Conservation (phyloP, 1,140 invertebrate species). For the Panagrolaimus sp. region DNA sequence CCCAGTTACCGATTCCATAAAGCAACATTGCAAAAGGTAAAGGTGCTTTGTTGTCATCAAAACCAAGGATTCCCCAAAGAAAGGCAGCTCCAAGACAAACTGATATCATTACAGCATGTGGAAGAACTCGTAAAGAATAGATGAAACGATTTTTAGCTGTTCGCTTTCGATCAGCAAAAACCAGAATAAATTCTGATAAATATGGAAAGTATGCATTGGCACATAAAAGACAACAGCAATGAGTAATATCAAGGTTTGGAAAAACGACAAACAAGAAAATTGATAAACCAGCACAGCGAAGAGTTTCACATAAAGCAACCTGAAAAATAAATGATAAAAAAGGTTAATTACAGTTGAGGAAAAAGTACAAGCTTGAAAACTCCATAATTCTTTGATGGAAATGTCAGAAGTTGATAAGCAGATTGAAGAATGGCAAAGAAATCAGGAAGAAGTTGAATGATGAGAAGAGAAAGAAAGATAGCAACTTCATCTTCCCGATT, state of each 20-base stretch:
- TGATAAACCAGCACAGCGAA: constrained; percentile 45
- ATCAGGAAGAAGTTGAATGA: constrained; percentile 44
- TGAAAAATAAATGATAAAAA: constrained; percentile 19
- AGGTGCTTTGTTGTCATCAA: constrained; percentile 23
- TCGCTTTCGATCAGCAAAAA: constrained; percentile 19
- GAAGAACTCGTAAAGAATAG: constrained; percentile 21
- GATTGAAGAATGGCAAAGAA: constrained; percentile 33
- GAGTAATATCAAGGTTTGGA: constrained; percentile 43
- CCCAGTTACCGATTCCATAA: constrained; percentile 51
- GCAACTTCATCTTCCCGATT: background rate
- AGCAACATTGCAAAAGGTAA: constrained; percentile 38
- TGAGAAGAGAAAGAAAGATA: constrained; percentile 26
- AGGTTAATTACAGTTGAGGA: background rate
- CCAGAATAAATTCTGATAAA: constrained; percentile 22
- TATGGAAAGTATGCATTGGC: constrained; percentile 35
- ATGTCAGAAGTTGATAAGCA: constrained; percentile 21
- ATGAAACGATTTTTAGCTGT: constrained; percentile 20
- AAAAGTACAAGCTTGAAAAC: constrained; percentile 6
- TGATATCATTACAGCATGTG: constrained; percentile 27
- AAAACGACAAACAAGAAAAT: constrained; percentile 43
- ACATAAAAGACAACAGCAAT: constrained; percentile 40
- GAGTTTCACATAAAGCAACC: constrained; percentile 41
- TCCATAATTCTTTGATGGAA: constrained; percentile 20
- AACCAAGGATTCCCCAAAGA: constrained; percentile 25
- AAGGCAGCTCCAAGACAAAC: constrained; percentile 14